Conservation (phyloP, 2,888 invertebrate genomes). For the Plebejus anna region DNA sequence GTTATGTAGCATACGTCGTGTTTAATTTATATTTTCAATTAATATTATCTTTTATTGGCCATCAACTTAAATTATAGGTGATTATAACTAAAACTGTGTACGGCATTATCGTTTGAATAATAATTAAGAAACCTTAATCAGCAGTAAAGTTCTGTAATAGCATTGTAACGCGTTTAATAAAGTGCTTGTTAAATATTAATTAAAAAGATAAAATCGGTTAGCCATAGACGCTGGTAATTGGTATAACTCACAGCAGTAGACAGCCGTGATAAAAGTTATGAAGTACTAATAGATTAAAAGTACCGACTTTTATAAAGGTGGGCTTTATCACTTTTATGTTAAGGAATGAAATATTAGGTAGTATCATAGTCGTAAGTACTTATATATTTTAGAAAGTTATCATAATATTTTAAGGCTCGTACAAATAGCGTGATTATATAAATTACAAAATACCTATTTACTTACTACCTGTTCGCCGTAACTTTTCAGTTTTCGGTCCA, state of each 20-base stretch:
- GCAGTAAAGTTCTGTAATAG: neutral
- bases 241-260: neutral
- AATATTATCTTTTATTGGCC: conserved; percentile 23
- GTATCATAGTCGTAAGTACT: neutral
- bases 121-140: conserved; percentile 10
- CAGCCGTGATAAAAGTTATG: neutral
- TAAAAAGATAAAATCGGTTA: neutral
- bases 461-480: no score
- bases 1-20: neutral
- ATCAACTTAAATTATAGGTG: conserved; percentile 18
- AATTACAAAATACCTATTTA: no score
- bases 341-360: neutral
- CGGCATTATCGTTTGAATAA: conserved; percentile 17
- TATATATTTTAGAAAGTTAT: no score
- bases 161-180: neutral
- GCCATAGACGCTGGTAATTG: neutral
- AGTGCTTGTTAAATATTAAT: conserved; percentile 12
- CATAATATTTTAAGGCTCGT: no score
- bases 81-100: conserved; percentile 10
- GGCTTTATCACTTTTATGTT: neutral
- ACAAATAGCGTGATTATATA: no score
- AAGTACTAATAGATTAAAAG: neutral
- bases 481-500: no score
- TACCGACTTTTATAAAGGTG: neutral
- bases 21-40: conserved; percentile 21